Evolutionary conservation across 1,140 invertebrate genomes (phyloP).

Genomic region (Tachypleus tridentatus): DNA sequence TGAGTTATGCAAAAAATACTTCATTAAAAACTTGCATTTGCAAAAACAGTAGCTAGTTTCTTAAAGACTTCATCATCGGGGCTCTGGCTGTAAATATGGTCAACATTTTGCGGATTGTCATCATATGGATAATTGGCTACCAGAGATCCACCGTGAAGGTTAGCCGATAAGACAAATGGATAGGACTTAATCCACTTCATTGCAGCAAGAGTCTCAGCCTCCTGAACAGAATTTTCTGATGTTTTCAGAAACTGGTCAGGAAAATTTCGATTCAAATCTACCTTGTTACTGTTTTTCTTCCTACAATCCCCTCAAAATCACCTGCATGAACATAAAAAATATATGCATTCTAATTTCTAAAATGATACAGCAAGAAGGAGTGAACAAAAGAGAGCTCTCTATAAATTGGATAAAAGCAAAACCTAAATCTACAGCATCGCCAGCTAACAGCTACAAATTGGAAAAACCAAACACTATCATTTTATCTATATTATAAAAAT

Average conservation of each 20-base stretch:
- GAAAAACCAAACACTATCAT: too few relatives aligned
- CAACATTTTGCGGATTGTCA: conserved; percentile 40
- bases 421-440: too few relatives aligned
- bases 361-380: neutral
- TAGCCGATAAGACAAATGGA: conserved; percentile 92
- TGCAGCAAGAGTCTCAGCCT: conserved; percentile 79
- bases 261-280: conserved; percentile 95
- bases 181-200: conserved; percentile 78
- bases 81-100: conserved; percentile 37
- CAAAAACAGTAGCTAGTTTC: conserved; percentile 66
- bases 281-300: conserved; percentile 65
- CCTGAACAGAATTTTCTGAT: conserved; percentile 46
- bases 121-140: conserved; percentile 93
- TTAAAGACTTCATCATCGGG: conserved; percentile 78
- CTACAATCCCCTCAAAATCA: conserved; percentile 49
- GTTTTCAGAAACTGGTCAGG: conserved; percentile 71
- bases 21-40: conserved; percentile 42
- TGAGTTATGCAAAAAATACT: neutral
- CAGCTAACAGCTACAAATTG: too few relatives aligned
- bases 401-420: too few relatives aligned
- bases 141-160: conserved; percentile 85
- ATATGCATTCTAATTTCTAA: neutral
- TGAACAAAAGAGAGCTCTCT: conserved; percentile 5
- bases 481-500: too few relatives aligned
- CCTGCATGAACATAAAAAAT: conserved; percentile 37